Evolutionary conservation across 2,888 invertebrate genomes (phyloP).

Genomic region (Hermodice carunculata): DNA sequence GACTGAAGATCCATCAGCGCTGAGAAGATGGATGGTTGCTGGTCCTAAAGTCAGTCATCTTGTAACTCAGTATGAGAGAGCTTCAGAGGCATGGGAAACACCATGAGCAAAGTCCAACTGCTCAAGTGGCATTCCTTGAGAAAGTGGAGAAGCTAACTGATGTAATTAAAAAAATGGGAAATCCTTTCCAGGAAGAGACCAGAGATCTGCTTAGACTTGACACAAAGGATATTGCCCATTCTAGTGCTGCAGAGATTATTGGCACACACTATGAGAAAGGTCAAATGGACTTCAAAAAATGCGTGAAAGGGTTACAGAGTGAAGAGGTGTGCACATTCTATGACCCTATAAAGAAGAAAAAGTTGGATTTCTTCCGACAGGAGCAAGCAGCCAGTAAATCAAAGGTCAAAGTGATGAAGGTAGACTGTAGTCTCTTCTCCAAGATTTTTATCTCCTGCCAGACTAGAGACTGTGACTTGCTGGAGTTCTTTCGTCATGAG

Average conservation of each 20-base stretch:
- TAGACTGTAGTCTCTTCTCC: constrained; percentile 30
- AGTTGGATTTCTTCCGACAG: constrained; percentile 31
- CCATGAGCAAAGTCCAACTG: constrained; percentile 9
- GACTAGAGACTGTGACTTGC: constrained; percentile 28
- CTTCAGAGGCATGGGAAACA: background rate
- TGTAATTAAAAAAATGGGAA: constrained; percentile 27
- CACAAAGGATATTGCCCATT: constrained; percentile 33
- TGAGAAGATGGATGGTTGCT: constrained; percentile 48
- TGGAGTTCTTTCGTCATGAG: constrained; percentile 32
- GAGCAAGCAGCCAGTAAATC: constrained; percentile 10
- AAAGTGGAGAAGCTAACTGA: constrained; percentile 28
- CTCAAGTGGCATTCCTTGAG: constrained; percentile 10
- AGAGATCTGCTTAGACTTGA: constrained; percentile 35
- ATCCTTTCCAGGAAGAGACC: constrained; percentile 33
- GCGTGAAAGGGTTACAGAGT: constrained; percentile 26
- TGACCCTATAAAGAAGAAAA: constrained; percentile 35
- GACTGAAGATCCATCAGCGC: constrained; percentile 39
- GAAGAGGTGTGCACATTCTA: constrained; percentile 26
- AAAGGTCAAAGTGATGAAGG: constrained; percentile 21
- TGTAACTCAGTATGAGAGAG: constrained; percentile 11
- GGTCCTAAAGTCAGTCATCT: constrained; percentile 41
- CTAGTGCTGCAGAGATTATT: constrained; percentile 27
- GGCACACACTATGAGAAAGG: constrained; percentile 30
- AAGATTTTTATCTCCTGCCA: constrained; percentile 39
- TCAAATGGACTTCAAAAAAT: constrained; percentile 17